Percentiles rank a stretch among this genome's conserved stretches.
phyloP scores from a whole-genome alignment of 37 sponge, comb jelly and placozoan genomes.

The Aphrocallistes beatrix region DNA sequence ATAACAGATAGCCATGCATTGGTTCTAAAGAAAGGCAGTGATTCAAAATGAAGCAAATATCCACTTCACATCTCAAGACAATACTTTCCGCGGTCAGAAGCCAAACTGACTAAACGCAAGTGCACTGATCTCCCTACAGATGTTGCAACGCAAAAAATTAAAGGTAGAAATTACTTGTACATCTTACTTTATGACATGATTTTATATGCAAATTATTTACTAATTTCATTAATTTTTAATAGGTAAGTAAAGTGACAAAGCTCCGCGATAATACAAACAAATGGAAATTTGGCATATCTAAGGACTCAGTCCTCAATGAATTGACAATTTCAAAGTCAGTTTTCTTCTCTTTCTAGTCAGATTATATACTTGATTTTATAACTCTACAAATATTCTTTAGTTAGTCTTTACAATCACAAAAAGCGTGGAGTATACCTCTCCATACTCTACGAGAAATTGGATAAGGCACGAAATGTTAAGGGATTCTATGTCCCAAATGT shows the following conservation, averaged over 20 bases:
- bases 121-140: not conserved
- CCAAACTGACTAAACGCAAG: not conserved
- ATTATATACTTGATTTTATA: not conserved
- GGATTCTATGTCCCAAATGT: not conserved
- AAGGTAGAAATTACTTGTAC: not conserved
- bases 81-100: conserved; percentile 14
- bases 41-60: not conserved
- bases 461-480: not conserved
- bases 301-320: conserved; percentile 10
- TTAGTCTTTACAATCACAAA: too few species aligned
- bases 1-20: conserved; percentile 7
- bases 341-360: not conserved
- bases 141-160: not conserved
- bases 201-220: not conserved
- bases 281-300: conserved; percentile 7
- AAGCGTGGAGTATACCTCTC: conserved; percentile 16
- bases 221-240: not conserved
- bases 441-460: not conserved
- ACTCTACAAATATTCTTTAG: not conserved
- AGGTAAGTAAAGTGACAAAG: not conserved
- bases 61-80: not conserved
- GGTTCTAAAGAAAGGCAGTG: conserved; percentile 10
- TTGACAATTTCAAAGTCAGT: not conserved
- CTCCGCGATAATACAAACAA: not conserved
- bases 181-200: not conserved